phyloP scores from a whole-genome alignment of 2,113 vertebrate species.

The Spilogale gracilis region DNA sequence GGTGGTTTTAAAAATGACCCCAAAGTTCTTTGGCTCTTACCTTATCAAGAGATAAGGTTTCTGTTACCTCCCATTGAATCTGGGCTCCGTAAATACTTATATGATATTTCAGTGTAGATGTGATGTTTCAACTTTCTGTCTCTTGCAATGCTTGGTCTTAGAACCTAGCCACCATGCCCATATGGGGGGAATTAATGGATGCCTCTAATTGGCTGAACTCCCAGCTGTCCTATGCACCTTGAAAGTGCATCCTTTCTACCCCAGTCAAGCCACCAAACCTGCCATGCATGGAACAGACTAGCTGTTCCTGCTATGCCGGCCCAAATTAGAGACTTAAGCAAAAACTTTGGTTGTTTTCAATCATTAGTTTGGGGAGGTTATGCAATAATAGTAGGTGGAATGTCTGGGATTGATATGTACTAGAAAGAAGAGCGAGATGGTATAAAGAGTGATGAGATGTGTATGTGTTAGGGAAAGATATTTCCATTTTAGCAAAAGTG shows the following conservation, averaged over 20 bases:
- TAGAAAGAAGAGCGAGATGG: background rate
- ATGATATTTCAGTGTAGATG: background rate
- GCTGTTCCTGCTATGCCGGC: background rate
- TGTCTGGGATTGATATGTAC: background rate
- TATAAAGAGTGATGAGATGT: background rate
- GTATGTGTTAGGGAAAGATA: background rate
- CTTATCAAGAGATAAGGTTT: background rate
- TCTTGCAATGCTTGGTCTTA: background rate
- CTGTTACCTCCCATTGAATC: background rate
- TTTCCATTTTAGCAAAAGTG: background rate
- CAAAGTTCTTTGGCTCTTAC: slow-evolving; percentile 1
- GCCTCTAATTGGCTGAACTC: background rate
- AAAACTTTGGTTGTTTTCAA: background rate
- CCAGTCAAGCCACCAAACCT: background rate
- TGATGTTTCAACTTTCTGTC: background rate
- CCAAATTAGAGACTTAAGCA: background rate
- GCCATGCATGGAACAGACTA: background rate
- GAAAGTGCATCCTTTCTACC: background rate
- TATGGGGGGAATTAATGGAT: background rate
- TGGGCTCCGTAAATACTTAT: background rate
- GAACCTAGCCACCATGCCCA: background rate
- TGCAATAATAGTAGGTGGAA: background rate
- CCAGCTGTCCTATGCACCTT: background rate
- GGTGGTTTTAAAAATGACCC: background rate
- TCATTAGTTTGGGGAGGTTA: background rate